These are phyloP conservation scores for Cataglyphis albicans DNA, from an alignment of 2,888 invertebrate genomes.

Conservation along the genomic window DNA sequence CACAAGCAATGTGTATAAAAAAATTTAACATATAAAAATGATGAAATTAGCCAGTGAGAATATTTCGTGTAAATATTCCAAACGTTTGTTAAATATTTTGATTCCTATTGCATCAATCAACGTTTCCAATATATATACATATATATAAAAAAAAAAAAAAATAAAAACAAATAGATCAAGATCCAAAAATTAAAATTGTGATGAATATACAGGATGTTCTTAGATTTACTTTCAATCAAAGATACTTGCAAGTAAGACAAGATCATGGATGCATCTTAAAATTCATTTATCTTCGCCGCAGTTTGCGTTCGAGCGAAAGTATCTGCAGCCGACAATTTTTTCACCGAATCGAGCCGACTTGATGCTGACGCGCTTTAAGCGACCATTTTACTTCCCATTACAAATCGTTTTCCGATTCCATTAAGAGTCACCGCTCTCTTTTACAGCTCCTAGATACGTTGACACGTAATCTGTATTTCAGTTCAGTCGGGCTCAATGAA, in stretches of 20 bases:
- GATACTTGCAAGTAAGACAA: background rate
- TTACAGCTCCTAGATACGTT: constrained; percentile 22
- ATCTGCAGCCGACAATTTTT: constrained; percentile 2
- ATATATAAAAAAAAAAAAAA: too few species aligned
- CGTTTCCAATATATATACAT: too few species aligned
- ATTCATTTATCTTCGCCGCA: constrained; percentile 40
- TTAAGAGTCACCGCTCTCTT: constrained; percentile 39
- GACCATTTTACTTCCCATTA: constrained; percentile 50
- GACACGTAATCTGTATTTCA: constrained; percentile 63
- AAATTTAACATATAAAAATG: constrained; percentile 51
- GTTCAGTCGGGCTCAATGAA: constrained; percentile 55
- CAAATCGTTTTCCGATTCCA: constrained; percentile 71
- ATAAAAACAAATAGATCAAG: too few species aligned
- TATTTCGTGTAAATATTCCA: constrained; percentile 12
- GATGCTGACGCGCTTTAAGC: constrained; percentile 13
- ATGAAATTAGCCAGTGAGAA: constrained; percentile 44
- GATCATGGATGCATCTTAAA: constrained; percentile 16
- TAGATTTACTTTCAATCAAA: constrained; percentile 23
- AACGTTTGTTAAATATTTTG: constrained; percentile 19
- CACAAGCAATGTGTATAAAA: constrained; percentile 23
- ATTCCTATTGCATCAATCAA: background rate
- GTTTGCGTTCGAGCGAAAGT: background rate
- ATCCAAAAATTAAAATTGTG: background rate
- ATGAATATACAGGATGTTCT: background rate
- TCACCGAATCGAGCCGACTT: constrained; percentile 16